Percentiles rank a stretch among this genome's conserved stretches.
phyloP scores from a whole-genome alignment of 2,113 vertebrate species.

The Gambusia holbrooki region DNA sequence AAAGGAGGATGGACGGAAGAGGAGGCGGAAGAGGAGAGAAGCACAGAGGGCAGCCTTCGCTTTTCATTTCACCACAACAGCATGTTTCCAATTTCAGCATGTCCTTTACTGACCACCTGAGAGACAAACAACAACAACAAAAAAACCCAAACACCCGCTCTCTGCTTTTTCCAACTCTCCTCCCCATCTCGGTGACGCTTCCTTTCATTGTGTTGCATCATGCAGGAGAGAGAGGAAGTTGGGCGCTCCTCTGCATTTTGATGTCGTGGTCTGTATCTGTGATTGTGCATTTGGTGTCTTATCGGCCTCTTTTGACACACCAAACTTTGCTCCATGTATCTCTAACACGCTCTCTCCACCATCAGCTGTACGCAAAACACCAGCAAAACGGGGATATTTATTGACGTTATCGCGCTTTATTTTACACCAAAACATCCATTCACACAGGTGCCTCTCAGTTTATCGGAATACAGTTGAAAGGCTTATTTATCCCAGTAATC shows the following conservation, averaged over 20 bases:
- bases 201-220: conserved; percentile 78
- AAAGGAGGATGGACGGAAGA: conserved; percentile 14
- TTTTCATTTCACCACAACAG: conserved; percentile 68
- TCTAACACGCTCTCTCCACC: not conserved
- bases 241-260: conserved; percentile 14
- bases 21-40: conserved; percentile 16
- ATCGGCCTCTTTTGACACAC: conserved; percentile 37
- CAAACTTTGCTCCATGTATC: conserved; percentile 32
- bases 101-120: conserved; percentile 71
- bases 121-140: conserved; percentile 23
- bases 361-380: conserved; percentile 16
- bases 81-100: conserved; percentile 65
- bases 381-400: too few relatives aligned
- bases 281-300: conserved; percentile 42
- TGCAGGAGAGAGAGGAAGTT: conserved; percentile 62
- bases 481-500: not conserved
- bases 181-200: conserved; percentile 64
- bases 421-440: not conserved
- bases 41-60: conserved; percentile 56
- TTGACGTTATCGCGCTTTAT: not conserved
- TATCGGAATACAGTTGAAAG: not conserved
- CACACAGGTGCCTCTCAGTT: not conserved
- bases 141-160: conserved; percentile 30
- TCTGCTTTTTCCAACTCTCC: conserved; percentile 41
- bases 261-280: conserved; percentile 4